Evolutionary conservation across 2,797 vertebrate species (phyloP).

Genomic region (Cephalopachus bancanus): DNA sequence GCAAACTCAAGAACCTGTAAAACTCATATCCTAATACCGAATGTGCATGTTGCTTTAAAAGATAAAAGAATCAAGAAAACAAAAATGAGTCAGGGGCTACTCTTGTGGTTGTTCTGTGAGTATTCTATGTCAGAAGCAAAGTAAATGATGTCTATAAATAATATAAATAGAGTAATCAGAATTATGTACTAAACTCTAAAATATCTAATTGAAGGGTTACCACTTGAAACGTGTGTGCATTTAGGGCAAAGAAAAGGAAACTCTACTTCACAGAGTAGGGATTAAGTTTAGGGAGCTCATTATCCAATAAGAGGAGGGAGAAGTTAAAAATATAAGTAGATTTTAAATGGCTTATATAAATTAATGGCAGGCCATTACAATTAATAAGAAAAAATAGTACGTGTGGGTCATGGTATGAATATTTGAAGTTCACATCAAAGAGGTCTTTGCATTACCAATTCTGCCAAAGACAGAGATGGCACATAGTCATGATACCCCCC

Average conservation of each 20-base stretch:
- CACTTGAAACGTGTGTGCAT: neutral
- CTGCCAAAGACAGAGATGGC: slow-evolving; percentile 13
- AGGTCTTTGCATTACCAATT: neutral
- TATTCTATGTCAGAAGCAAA: slow-evolving; percentile 4
- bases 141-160: neutral
- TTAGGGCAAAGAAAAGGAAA: slow-evolving; percentile 48
- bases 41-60: neutral
- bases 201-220: neutral
- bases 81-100: neutral
- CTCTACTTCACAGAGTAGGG: neutral
- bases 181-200: neutral
- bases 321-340: slow-evolving; percentile 67
- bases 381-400: slow-evolving; percentile 55
- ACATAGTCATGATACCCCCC: neutral
- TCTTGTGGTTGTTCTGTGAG: neutral
- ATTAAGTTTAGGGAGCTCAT: slow-evolving; percentile 55
- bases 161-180: neutral
- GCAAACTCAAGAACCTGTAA: neutral
- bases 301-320: slow-evolving; percentile 42
- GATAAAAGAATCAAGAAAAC: neutral
- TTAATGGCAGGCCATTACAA: slow-evolving; percentile 57
- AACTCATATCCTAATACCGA: neutral
- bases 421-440: slow-evolving; percentile 75
- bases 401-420: slow-evolving; percentile 29
- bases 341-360: slow-evolving; percentile 66